Evolutionary conservation across 1,140 invertebrate species (phyloP), one percentile per base, ranked within the genome.

Genomic region (Ephestia elutella): DNA sequence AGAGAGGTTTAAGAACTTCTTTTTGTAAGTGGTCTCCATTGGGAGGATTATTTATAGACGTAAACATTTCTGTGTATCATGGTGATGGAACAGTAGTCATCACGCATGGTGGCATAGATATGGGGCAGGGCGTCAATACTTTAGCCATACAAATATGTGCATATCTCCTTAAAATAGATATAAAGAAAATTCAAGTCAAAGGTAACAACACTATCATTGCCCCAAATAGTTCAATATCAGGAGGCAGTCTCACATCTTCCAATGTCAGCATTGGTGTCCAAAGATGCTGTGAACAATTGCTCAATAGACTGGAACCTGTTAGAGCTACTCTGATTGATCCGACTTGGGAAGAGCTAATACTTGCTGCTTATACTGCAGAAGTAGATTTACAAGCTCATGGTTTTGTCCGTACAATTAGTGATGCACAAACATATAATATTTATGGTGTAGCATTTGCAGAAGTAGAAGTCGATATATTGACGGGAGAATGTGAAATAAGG

Each of bases 51-150:
- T 87, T 91, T 54, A 93, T 89, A 56, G 90, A 92, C 60, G 90
- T 91, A 0, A 87, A 92, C 20, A 89, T 96, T 7, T 92, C 93
- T 0, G 91, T 96, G 49, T 95, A 93, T 81, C 91, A 92, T 38
- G 83, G 87, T 3, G 95, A 96, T 86, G 95, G 95, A 5, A 93
- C 93, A 0, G 93, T 96, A 1, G 90, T 91, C 0, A 90, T 96
- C 32, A 87, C 90, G 7, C 94, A 95, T 71, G 93, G 92, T 49
- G 95, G 95, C 25, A 91, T 96, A 49, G 95, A 97, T 90, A 93
- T 93, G 80, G 95, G 95, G 7, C 95, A 96, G 89, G 95, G 95
- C 10, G 91, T 96, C 54, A 95, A 92, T 65, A 92, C 92, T 0
- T 83, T 94, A 92, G 91, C 93, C 0, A 91, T 91, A 50, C 95